Evolutionary conservation across 2,888 invertebrate species (phyloP), one percentile per base, ranked within the genome.

Genomic region (Sminthurinus aureus): DNA sequence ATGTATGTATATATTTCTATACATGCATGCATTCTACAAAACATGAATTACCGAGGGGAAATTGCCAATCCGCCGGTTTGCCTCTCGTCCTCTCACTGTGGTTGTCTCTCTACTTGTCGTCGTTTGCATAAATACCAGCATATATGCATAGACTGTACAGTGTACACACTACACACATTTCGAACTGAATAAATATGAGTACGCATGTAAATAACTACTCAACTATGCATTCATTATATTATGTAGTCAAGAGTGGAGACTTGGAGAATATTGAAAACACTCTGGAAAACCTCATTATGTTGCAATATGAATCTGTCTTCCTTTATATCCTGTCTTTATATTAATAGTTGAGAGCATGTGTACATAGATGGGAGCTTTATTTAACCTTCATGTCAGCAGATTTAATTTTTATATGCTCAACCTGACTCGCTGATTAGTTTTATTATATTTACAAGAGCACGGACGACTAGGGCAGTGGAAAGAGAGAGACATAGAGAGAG

Each of bases 361-460:
- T 38, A 6, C 38, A 38, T 38, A 58, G 58, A 38, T 38, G 18
- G 58, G 18, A 58, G 58, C 58, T 58, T 18, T 58, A 58, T 58
- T 58, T 73, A 20, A 26, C 73, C 73, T 73, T 73, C 24, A 15
- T 73, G 24, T 73, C 24, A 73, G 73, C 38, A 73, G 73, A 26
- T 73, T 73, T 73, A 73, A 73, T 73, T 73, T 73, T 73, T 73
- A 73, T 38, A 38, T 73, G 73, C 26, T 73, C 73, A 26, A 73
- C 38, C 24, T 58, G 13, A 58, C 18, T 58, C 58, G 15, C 58
- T 18, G 58, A 58, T 58, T 58, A 13, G 15, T 58, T 58, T 58
- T 58, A 58, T 58, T 58, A 58, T 58, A 58, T 58, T 15, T 13
- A 15, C 58, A 58, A 58, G 58, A 13, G 58, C 58, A 15, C 58